Base-by-base conservation (phyloP, 2,797 vertebrate species). In the Discoglossus pictus region DNA sequence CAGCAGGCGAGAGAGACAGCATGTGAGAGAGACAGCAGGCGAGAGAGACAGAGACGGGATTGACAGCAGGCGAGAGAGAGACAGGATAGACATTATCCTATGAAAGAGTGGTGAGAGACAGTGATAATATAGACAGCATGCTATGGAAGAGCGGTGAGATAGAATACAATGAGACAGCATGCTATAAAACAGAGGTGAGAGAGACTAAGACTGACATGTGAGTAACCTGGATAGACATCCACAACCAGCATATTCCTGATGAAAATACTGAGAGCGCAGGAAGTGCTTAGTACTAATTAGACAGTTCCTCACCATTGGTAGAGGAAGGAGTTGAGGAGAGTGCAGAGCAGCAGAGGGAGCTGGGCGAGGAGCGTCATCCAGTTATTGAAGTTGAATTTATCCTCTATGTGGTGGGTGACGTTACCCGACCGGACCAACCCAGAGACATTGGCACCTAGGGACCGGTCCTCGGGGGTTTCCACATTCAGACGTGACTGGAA, bases 291-390 rank as follows among this genome's bases (percentile, higher is more conserved):
- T n/a, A n/a, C n/a, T n/a, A n/a, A n/a, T n/a, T n/a, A 7, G 6
- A 27, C 8, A 7, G 2, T 40, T 46, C 43, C 86, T 88, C 74
- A 96, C 94, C 92, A 85, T 55, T 88, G 91, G 75, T 96, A 96
- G 17, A 96, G 86, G 77, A 94, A 78, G 69, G 94, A 95, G 83
- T 94, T 96, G 74, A 96, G 92, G 25, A 94, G 81, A 0, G 94
- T 95, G 81, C 94, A 96, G 2, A 96, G 80, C 67, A 96, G 84
- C 71, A 95, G 80, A 1, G 94, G 94, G 65, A 96, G 90, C 86
- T 95, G 93, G 65, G 94, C 93, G 1, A 96, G 87, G 20, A 95
- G 82, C 0, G 92, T 93, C 91, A 95, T 91, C 92, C 93, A 95
- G 83, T 93, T 95, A 83, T 91, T 91, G 82, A 95, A 96, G 79